Conservation (phyloP, 1,140 invertebrate genomes). For the Galleria mellonella region DNA sequence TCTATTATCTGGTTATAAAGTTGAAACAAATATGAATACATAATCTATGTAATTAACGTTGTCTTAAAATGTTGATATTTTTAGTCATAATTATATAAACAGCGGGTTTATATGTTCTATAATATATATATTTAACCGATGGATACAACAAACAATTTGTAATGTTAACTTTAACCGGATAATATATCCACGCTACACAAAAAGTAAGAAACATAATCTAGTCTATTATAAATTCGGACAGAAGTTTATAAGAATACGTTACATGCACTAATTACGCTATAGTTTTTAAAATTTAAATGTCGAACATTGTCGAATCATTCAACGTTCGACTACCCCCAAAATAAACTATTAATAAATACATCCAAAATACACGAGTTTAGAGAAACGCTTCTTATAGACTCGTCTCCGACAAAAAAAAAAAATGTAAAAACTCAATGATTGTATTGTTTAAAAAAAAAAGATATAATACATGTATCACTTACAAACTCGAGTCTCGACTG, state of each 20-base stretch:
- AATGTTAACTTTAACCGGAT: slow-evolving; percentile 19
- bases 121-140: slow-evolving; percentile 1
- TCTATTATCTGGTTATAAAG: too few species aligned
- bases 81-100: neutral
- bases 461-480: slow-evolving; percentile 6
- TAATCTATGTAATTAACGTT: too few species aligned
- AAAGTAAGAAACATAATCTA: slow-evolving; percentile 40
- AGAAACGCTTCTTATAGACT: slow-evolving; percentile 24
- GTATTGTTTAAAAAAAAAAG: slow-evolving; percentile 38
- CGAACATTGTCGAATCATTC: neutral
- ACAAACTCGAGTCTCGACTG: neutral
- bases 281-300: neutral
- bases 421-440: slow-evolving; percentile 65
- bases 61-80: too few species aligned
- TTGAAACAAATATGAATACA: too few species aligned
- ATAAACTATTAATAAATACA: neutral
- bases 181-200: slow-evolving; percentile 28
- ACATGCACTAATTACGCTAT: neutral
- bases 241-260: slow-evolving; percentile 28
- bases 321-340: too few species aligned
- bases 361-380: slow-evolving; percentile 4
- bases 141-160: slow-evolving; percentile 35
- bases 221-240: slow-evolving; percentile 26
- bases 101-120: neutral
- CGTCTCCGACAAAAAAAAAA: slow-evolving; percentile 28